These are phyloP conservation scores for Dynastes maya DNA, from an alignment of 2,888 invertebrate genomes.

Conservation along the genomic window DNA sequence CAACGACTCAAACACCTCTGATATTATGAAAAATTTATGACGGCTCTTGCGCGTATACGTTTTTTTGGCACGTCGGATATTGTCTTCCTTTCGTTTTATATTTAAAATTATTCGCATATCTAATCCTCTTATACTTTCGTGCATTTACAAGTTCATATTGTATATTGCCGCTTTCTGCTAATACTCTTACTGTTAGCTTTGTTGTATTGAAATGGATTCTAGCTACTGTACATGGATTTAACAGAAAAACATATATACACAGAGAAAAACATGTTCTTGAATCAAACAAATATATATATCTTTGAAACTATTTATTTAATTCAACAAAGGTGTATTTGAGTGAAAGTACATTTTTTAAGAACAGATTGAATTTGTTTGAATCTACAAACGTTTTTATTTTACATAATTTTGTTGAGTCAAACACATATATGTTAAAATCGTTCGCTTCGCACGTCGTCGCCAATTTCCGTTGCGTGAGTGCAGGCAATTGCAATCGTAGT, in stretches of 20 bases:
- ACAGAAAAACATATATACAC: background rate
- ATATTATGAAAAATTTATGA: constrained; percentile 67
- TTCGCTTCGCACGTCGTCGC: no score
- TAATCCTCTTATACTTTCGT: constrained; percentile 49
- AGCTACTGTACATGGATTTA: background rate
- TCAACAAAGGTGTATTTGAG: no score
- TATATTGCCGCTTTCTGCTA: background rate
- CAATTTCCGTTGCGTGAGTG: no score
- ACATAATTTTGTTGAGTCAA: no score
- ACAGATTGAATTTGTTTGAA: no score
- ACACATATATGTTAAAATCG: no score
- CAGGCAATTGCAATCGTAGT: no score
- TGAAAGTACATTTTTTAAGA: no score
- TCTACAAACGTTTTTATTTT: no score
- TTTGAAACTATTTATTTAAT: no score
- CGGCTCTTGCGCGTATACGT: constrained; percentile 51
- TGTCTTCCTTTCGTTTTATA: constrained; percentile 58
- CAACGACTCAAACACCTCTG: constrained; percentile 65
- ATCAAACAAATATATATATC: no score
- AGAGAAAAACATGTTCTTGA: no score
- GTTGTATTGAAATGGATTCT: background rate
- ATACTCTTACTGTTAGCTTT: background rate
- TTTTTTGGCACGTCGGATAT: constrained; percentile 1
- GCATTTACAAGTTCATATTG: constrained; percentile 31
- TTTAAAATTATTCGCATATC: constrained; percentile 41